Base-by-base conservation (phyloP, 2,113 vertebrate genomes). In the zebrafish (Danio rerio) region DNA sequence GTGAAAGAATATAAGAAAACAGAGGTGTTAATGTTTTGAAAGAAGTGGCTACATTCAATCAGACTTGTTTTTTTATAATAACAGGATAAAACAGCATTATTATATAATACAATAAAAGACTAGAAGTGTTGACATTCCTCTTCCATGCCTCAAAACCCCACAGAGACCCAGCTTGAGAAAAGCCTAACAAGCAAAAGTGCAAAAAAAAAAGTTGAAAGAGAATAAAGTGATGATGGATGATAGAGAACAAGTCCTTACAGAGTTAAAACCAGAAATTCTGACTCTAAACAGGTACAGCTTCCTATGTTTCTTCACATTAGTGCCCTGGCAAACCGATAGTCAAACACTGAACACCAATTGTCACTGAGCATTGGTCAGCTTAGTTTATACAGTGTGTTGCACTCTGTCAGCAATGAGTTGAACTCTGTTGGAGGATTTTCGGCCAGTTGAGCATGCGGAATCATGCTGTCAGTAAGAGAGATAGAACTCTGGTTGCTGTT, bases 141-240 rank as follows among this genome's bases (percentile, higher is more conserved):
- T 9, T 5, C 81, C 43, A 45, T 71, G 40, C 18, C 15, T 21
- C 11, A 40, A n/a, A 50, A 65, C 50, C 52, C 18, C 47, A 15
- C 18, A 56, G 71, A 80, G 6, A 45, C 2, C 31, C 43, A 68
- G n/a, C 49, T 40, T 75, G 69, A 68, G 53, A 68, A 43, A 50
- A 69, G 31, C n/a, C 21, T 75, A 73, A 69, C 69, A 49, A 75
- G n/a, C 40, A 75, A 75, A 85, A 40, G 77, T 9, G 53, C 43
- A 77, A 45, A 76, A 81, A 76, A 81, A 70, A 40, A 81, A 58
- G 18, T 31, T 12, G 16, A 59, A 65, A 45, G 9, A 59, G 16
- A n/a, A 11, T 74, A 58, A 61, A 56, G 20, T 42, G 10, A n/a
- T 84, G 53, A 66, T 31, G 31, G 31, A 21, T 68, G 56, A 79